A percentile compares a stretch with the other conserved stretches of the same genome.
phyloP scores from a whole-genome alignment of 2,888 invertebrate genomes.

The Lithodes maja region DNA sequence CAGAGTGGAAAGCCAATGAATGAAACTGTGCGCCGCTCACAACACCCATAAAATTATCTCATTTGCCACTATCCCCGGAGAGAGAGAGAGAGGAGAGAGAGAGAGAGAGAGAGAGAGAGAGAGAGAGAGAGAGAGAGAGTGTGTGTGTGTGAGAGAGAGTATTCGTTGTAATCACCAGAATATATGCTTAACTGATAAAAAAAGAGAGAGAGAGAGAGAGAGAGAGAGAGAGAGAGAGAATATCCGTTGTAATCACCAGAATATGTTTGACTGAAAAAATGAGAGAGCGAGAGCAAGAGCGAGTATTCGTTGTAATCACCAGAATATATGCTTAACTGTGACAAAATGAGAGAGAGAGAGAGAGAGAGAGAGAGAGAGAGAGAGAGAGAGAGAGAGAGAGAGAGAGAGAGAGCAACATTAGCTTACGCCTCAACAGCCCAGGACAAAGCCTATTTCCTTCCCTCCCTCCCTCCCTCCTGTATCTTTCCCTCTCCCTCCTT shows the following conservation, averaged over 20 bases:
- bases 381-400: neutral
- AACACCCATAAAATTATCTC: neutral
- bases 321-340: neutral
- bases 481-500: neutral
- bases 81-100: neutral
- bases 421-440: neutral
- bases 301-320: neutral
- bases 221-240: neutral
- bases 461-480: neutral
- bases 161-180: neutral
- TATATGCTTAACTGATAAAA: neutral
- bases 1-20: neutral
- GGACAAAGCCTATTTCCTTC: conserved; percentile 7
- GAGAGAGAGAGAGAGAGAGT: conserved; percentile 11
- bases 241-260: conserved; percentile 45
- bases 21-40: neutral
- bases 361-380: neutral
- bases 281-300: conserved; percentile 1
- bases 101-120: conserved; percentile 20
- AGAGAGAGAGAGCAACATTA: neutral
- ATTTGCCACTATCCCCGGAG: neutral
- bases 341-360: neutral
- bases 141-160: neutral
- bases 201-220: neutral
- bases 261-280: conserved; percentile 39